phyloP scores from a whole-genome alignment of 2,797 vertebrate species.

The Micrastur ruficollis region DNA sequence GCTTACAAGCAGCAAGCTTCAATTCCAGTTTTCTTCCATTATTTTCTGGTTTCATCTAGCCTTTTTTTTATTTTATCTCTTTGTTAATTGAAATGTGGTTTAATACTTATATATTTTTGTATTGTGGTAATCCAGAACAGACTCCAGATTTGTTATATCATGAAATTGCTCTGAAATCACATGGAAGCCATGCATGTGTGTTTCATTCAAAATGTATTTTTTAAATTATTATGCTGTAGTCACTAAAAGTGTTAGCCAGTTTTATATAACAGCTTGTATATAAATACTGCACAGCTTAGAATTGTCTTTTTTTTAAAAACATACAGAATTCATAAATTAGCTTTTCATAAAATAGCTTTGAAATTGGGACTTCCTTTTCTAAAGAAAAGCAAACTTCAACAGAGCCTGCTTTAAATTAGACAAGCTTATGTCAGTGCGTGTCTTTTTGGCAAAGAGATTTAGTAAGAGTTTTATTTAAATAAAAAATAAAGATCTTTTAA shows the following conservation, averaged over 20 bases:
- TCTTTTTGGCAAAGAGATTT: background rate
- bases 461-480: background rate
- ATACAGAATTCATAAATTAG: background rate
- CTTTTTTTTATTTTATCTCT: background rate
- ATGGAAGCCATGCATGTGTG: background rate
- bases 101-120: background rate
- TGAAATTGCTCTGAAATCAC: background rate
- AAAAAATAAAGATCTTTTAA: background rate
- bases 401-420: constrained; percentile 17
- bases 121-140: background rate
- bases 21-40: background rate
- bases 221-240: background rate
- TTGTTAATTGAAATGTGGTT: background rate
- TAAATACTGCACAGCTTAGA: background rate
- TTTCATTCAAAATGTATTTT: background rate
- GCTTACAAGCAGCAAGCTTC: background rate
- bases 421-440: background rate
- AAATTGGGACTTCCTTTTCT: background rate
- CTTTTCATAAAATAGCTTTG: constrained; percentile 7
- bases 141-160: background rate
- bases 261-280: background rate
- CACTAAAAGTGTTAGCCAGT: background rate
- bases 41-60: background rate
- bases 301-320: background rate
- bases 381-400: background rate